phyloP scores from a whole-genome alignment of 2,888 invertebrate species.

The Xanthorhoe spadicearia region DNA sequence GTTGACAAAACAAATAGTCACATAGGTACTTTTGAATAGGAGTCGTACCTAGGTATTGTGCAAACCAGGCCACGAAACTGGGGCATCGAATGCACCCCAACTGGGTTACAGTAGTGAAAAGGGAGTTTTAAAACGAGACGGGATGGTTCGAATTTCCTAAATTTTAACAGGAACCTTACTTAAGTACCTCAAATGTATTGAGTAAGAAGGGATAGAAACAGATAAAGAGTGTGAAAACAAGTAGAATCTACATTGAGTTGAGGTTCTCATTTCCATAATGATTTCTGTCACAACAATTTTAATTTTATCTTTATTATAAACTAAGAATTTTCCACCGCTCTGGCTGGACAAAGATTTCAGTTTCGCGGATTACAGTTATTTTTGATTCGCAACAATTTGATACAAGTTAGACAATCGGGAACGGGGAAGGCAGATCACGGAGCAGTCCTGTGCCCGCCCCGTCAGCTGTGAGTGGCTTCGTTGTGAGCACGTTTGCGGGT shows the following conservation, averaged over 20 bases:
- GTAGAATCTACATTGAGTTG: too few relatives aligned
- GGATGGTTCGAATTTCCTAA: not conserved
- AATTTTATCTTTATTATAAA: too few relatives aligned
- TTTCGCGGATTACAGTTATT: too few relatives aligned
- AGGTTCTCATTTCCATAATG: too few relatives aligned
- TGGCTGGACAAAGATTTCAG: too few relatives aligned
- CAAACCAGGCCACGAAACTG: conserved; percentile 63
- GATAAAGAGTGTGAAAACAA: too few relatives aligned
- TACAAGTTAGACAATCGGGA: too few relatives aligned
- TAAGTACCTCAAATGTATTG: too few relatives aligned
- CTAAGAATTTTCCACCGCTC: too few relatives aligned
- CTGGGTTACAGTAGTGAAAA: conserved; percentile 52
- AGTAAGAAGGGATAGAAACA: too few relatives aligned
- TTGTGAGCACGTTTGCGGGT: conserved; percentile 36
- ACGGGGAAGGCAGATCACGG: not conserved
- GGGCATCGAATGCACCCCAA: conserved; percentile 65
- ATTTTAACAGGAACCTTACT: not conserved
- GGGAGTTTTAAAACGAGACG: conserved; percentile 3
- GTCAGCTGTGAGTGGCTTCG: not conserved
- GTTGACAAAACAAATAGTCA: conserved; percentile 10
- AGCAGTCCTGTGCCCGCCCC: not conserved
- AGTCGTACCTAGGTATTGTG: conserved; percentile 54
- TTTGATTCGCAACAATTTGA: too few relatives aligned
- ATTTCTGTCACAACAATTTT: too few relatives aligned
- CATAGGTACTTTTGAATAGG: conserved; percentile 8